Evolutionary conservation across 1,140 invertebrate genomes (phyloP).

Genomic region (Drosophila ohnishii): DNA sequence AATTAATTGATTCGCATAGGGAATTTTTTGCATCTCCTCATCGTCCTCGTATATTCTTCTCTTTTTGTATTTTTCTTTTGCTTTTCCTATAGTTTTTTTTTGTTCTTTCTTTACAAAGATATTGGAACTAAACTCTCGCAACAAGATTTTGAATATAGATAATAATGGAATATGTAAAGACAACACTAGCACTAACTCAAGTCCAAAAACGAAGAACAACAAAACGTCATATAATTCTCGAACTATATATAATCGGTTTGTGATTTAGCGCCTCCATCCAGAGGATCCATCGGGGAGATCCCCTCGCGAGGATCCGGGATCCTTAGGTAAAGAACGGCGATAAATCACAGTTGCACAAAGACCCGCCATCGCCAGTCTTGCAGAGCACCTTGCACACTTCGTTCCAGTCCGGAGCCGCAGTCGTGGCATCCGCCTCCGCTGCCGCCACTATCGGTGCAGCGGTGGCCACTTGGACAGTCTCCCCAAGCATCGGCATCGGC

Average conservation of each 20-base stretch:
- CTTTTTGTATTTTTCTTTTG: constrained; percentile 25
- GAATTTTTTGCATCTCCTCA: constrained; percentile 59
- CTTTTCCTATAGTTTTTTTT: constrained; percentile 58
- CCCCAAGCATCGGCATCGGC: background rate
- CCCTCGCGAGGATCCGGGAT: constrained; percentile 17
- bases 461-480: background rate
- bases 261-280: constrained; percentile 58
- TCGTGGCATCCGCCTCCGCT: constrained; percentile 5
- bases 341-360: constrained; percentile 85
- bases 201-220: constrained; percentile 49
- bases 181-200: constrained; percentile 79
- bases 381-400: constrained; percentile 84
- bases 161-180: constrained; percentile 55
- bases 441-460: constrained; percentile 7
- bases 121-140: constrained; percentile 69
- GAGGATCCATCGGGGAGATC: constrained; percentile 3
- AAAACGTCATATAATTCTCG: constrained; percentile 46
- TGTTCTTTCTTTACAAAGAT: constrained; percentile 40
- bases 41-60: constrained; percentile 32
- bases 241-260: constrained; percentile 61
- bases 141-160: constrained; percentile 61
- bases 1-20: constrained; percentile 83
- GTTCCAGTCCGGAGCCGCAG: constrained; percentile 81
- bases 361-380: constrained; percentile 84
- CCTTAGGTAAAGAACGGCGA: constrained; percentile 81